Evolutionary conservation across 2,797 vertebrate genomes (phyloP).

Genomic region (Galagoides demidoff): DNA sequence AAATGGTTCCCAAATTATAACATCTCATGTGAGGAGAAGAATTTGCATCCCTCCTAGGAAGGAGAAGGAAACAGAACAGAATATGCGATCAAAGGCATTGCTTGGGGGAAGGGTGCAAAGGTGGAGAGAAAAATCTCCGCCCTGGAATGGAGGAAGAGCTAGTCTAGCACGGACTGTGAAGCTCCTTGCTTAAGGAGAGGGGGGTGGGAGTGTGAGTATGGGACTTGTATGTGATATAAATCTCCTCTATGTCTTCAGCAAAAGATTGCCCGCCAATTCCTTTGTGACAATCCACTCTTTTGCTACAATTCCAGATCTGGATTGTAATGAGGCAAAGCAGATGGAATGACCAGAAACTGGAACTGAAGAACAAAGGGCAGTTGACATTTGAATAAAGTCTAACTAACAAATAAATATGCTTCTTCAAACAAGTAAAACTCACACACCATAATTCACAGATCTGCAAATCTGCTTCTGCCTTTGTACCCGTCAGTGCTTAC

Average conservation of each 20-base stretch:
- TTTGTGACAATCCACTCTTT: neutral
- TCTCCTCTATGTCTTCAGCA: neutral
- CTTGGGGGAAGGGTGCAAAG: neutral
- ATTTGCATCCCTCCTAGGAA: neutral
- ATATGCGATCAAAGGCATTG: neutral
- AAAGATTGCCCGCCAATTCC: neutral
- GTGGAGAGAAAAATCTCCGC: neutral
- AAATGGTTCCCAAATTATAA: neutral
- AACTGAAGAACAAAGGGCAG: neutral
- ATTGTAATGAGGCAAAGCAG: neutral
- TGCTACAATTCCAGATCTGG: neutral
- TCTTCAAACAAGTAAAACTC: neutral
- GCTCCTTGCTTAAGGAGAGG: neutral
- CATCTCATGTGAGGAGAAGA: neutral
- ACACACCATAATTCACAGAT: neutral
- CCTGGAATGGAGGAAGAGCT: neutral
- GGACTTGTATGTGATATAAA: neutral
- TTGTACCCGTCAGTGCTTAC: neutral
- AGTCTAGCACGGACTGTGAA: neutral
- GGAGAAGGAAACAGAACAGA: neutral
- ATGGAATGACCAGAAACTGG: neutral
- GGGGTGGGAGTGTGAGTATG: fast-evolving
- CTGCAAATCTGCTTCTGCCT: neutral
- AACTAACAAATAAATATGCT: neutral
- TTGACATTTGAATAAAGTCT: neutral